phyloP scores from a whole-genome alignment of 2,888 invertebrate species.

The Ennomos erosarius region DNA sequence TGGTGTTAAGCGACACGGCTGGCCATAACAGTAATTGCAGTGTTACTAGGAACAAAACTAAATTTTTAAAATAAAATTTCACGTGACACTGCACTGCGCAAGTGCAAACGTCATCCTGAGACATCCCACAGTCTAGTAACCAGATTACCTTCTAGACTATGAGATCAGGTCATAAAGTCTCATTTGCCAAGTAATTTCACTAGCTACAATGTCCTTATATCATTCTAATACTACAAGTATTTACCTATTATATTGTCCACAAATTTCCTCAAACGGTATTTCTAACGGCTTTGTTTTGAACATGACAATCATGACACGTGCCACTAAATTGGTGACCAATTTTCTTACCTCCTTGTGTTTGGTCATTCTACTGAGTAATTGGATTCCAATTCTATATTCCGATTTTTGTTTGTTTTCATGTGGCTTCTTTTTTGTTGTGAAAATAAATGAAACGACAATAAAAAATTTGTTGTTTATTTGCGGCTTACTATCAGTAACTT shows the following conservation, averaged over 20 bases:
- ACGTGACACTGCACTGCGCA: too few species aligned
- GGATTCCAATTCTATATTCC: conserved; percentile 42
- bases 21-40: too few species aligned
- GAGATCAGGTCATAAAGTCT: too few species aligned
- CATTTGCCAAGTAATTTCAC: too few species aligned
- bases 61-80: too few species aligned
- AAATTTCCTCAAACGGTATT: conserved; percentile 15
- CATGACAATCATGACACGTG: conserved; percentile 51
- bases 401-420: conserved; percentile 36
- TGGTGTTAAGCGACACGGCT: too few species aligned
- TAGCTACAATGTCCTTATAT: too few species aligned
- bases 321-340: conserved; percentile 58
- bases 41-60: too few species aligned
- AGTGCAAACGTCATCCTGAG: too few species aligned
- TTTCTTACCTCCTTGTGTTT: conserved; percentile 34
- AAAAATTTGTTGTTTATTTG: neutral
- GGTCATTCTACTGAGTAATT: conserved; percentile 54
- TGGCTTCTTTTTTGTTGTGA: conserved; percentile 19
- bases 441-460: neutral
- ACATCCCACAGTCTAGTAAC: too few species aligned
- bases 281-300: conserved; percentile 16
- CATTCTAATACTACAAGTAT: neutral
- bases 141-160: too few species aligned
- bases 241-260: conserved; percentile 1
- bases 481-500: too few species aligned